These are phyloP conservation scores for Gallinago stenura DNA, from an alignment of 2,797 vertebrate species.

Conservation along the genomic window DNA sequence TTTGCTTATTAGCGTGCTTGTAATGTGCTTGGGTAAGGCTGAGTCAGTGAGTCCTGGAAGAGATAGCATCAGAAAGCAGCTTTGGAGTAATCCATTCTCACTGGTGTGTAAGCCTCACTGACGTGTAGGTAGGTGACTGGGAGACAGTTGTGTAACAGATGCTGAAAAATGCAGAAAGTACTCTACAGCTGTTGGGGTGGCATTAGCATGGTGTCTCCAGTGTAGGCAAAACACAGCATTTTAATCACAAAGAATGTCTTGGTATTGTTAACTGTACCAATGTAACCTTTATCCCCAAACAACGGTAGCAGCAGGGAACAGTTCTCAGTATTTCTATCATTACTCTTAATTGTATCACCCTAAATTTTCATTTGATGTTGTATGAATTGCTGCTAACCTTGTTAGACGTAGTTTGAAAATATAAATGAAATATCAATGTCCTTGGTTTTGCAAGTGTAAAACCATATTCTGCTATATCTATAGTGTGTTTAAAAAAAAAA, in stretches of 20 bases:
- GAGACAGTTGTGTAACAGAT: not conserved
- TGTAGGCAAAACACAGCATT: not conserved
- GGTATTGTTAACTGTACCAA: not conserved
- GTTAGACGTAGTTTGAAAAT: not conserved
- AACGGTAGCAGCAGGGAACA: not conserved
- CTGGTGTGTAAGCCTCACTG: not conserved
- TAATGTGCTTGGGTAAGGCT: not conserved
- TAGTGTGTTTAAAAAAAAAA: too few relatives aligned
- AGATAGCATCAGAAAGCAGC: not conserved
- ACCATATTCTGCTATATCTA: too few relatives aligned
- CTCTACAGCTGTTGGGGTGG: not conserved
- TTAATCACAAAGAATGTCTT: not conserved
- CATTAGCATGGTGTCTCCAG: not conserved
- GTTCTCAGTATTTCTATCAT: not conserved
- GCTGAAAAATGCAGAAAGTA: not conserved
- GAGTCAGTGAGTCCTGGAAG: not conserved
- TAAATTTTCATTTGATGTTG: not conserved
- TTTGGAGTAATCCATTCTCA: not conserved
- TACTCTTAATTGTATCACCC: not conserved
- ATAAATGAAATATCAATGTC: not conserved
- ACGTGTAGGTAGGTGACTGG: too few relatives aligned
- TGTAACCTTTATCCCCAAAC: not conserved
- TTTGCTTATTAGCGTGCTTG: not conserved
- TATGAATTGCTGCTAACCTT: not conserved
- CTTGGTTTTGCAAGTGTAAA: too few relatives aligned